phyloP scores from a whole-genome alignment of 2,797 vertebrate species.

The Helicolenus hilgendorfi region DNA sequence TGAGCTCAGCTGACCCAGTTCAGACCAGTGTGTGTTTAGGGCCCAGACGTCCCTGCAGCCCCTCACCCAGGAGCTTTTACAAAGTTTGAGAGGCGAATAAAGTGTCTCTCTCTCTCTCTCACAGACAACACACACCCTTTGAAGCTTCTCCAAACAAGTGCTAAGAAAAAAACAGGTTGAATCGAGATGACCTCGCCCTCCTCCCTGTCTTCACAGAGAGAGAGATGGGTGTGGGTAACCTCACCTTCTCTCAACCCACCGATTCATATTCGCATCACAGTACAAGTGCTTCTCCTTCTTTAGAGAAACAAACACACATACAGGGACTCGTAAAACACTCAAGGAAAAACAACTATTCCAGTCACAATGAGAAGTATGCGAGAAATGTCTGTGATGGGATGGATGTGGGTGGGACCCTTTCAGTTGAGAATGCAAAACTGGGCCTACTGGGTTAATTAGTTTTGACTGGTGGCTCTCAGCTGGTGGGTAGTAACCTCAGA shows the following conservation, averaged over 20 bases:
- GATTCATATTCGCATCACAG: slow-evolving; percentile 24
- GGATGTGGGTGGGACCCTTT: slow-evolving; percentile 54
- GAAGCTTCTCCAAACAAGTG: slow-evolving; percentile 37
- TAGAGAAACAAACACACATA: not conserved
- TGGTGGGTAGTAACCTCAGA: slow-evolving; percentile 10
- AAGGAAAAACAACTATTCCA: slow-evolving; percentile 66
- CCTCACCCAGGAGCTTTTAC: not conserved
- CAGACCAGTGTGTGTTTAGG: slow-evolving; percentile 36
- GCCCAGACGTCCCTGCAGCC: not conserved
- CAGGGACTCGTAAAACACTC: slow-evolving; percentile 47
- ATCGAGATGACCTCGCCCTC: not conserved
- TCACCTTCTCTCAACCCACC: not conserved
- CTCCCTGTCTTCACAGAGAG: not conserved
- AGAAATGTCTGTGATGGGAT: slow-evolving; percentile 75
- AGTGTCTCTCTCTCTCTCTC: slow-evolving; percentile 5
- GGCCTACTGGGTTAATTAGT: slow-evolving; percentile 54
- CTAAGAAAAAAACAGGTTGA: slow-evolving; percentile 1
- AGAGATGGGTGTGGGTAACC: not conserved
- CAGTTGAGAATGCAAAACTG: slow-evolving; percentile 52
- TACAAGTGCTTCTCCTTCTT: slow-evolving; percentile 5
- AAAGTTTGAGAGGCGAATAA: not conserved
- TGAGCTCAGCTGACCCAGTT: slow-evolving; percentile 82
- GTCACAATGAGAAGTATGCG: slow-evolving; percentile 79
- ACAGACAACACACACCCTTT: slow-evolving; percentile 1
- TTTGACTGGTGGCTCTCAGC: slow-evolving; percentile 40